Base-by-base conservation (phyloP, 2,113 vertebrate genomes). In the Struthio camelus region DNA sequence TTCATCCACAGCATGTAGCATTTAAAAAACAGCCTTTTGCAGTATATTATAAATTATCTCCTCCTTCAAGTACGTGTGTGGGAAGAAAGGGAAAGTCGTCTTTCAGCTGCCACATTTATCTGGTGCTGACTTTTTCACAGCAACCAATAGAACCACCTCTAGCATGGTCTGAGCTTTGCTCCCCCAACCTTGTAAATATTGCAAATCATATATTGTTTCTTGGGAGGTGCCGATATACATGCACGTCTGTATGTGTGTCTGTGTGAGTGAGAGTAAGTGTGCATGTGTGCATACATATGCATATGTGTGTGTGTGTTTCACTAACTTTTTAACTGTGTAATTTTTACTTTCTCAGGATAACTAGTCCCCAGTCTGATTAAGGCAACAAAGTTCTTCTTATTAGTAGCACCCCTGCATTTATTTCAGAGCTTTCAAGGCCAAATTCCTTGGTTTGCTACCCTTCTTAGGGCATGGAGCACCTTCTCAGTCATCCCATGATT, bases 11-110 rank as follows among this genome's bases (percentile, higher is more conserved):
- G 40, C 32, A 85, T 50, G 27, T 77, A 95, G 66, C 78, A 78
- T 92, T 94, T 85, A 46, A 94, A 93, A 95, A 80, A 69, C 73
- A 81, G 24, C 54, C 34, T 86, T 86, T 90, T 78, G 34, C 61
- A 75, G 42, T 14, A 28, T 50, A 48, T 86, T 92, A 66, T 40
- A 70, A 85, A 84, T 73, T 85, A 70, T 28, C 6, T 88, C 7
- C 24, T 75, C 20, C 72, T 80, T 40, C 51, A 84, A 71, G 54
- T 5, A 11, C 38, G 20, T 62, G 6, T 66, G 86, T 67, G 73
- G 91, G 83, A 84, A 51, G 54, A 84, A 42, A 78, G 56, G 16
- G 34, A n/a, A 89, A 89, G 38, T 46, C 51, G 30, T 75, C 34
- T 92, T 83, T 95, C 48, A 67, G 75, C 61, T 87, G 78, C 61